These are phyloP conservation scores for Zeugodacus cucurbitae DNA, from an alignment of 1,140 invertebrate species.

Conservation along the genomic window DNA sequence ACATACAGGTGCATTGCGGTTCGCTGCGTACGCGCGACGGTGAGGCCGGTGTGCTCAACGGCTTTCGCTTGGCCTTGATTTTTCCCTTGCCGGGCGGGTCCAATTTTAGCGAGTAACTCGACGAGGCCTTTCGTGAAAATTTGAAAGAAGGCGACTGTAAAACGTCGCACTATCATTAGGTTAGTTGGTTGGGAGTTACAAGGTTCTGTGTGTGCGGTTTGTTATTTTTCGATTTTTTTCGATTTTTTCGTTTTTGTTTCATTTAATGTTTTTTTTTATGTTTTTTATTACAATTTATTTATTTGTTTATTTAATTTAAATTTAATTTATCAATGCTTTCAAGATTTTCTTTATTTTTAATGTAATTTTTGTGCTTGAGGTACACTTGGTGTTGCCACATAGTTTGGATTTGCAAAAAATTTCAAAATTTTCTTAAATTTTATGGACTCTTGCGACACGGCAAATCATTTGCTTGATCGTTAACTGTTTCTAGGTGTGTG, in stretches of 20 bases:
- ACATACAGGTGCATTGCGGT: conserved; percentile 95
- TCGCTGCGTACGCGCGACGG: conserved; percentile 85
- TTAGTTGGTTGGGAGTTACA: conserved; percentile 67
- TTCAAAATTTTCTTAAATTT: neutral
- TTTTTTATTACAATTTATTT: conserved; percentile 1
- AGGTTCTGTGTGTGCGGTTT: conserved; percentile 67
- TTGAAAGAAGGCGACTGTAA: conserved; percentile 96
- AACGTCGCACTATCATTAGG: conserved; percentile 72
- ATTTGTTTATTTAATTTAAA: too few species aligned
- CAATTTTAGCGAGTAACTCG: conserved; percentile 93
- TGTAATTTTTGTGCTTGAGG: neutral
- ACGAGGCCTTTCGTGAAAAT: conserved; percentile 96
- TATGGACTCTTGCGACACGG: neutral
- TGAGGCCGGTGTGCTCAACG: conserved; percentile 92
- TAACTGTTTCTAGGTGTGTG: neutral
- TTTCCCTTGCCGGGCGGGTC: conserved; percentile 89
- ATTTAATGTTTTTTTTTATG: conserved; percentile 9
- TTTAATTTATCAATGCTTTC: neutral
- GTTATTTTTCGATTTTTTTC: conserved; percentile 37
- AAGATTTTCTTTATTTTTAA: neutral
- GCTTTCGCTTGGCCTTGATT: conserved; percentile 86
- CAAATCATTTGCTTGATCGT: neutral
- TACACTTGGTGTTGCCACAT: neutral
- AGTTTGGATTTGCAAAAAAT: too few species aligned
- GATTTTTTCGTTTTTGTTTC: neutral